Base-by-base conservation (phyloP, 2,888 invertebrate genomes). In the Nymphalis urticae region DNA sequence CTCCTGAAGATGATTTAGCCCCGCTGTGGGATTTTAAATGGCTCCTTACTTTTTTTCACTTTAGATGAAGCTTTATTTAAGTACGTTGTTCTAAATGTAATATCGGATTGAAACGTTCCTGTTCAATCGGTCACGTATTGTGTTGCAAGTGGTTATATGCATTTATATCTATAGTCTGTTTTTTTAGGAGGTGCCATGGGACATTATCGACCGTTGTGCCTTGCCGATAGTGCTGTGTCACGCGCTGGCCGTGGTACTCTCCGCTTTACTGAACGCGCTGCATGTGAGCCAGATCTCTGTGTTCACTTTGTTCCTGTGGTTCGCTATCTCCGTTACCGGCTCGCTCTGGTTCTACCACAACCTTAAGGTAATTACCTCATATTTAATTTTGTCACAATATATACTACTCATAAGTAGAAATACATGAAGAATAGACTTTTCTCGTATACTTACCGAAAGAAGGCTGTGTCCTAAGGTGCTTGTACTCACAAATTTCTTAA, bases 281-380 rank as follows among this genome's bases (percentile, higher is more conserved):
- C 94, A 95, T 79, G 95, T 97, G 75, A 96, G 96, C 74, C 95
- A 95, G 80, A 94, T 96, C 72, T 95, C 96, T 13, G 95, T 96
- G 66, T 95, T 97, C 84, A 95, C 96, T 10, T 93, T 97, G 21
- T 97, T 97, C 85, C 94, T 96, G 48, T 95, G 96, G 94, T 96
- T 97, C 82, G 92, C 95, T 62, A 93, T 96, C 79, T 95, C 96
- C 62, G 94, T 95, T 70, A 93, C 96, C 72, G 96, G 96, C 36
- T 95, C 95, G 3, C 95, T 97, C 13, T 93, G 97, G 86, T 97
- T 97, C 88, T 97, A 97, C 88, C 97, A 97, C 81, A 97, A 96
- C 82, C 92, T 97, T 62, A 96, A 96, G 95, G 97, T 96, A 90
- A 94, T 92, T 84, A 56, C 1, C 13, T 32, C n/a, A 6, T 32